Conservation (phyloP, 2,797 vertebrate genomes). For the Leontopithecus rosalia region DNA sequence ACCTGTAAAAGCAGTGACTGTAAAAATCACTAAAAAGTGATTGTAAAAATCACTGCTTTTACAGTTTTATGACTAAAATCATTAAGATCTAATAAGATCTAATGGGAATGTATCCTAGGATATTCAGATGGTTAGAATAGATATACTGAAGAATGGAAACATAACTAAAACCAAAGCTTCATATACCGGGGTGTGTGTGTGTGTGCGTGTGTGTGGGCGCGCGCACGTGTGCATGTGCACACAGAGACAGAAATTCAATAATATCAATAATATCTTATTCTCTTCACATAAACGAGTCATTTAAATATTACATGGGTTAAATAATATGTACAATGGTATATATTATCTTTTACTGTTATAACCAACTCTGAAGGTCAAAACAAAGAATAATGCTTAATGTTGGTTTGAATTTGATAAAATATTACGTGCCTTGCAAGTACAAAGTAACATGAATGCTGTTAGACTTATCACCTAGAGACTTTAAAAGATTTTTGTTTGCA, state of each 20-base stretch:
- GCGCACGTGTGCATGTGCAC: neutral
- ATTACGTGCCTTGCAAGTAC: constrained; percentile 18
- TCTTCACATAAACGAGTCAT: constrained; percentile 51
- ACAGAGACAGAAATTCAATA: neutral
- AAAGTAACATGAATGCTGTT: constrained; percentile 65
- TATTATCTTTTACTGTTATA: neutral
- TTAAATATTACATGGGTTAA: neutral
- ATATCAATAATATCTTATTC: neutral
- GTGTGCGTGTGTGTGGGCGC: neutral
- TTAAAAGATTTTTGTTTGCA: constrained; percentile 65
- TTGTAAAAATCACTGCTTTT: neutral
- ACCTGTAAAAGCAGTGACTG: too few species aligned
- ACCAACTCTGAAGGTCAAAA: constrained; percentile 27
- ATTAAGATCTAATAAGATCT: neutral
- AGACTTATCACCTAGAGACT: constrained; percentile 67
- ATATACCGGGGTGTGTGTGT: accelerated
- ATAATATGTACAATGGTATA: neutral
- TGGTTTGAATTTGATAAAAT: constrained; percentile 61
- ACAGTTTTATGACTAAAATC: neutral
- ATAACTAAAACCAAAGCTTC: neutral
- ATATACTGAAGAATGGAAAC: neutral
- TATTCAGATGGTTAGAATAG: neutral
- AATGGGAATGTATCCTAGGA: neutral
- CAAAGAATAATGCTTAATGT: neutral
- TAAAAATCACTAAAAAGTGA: too few species aligned